These are phyloP conservation scores for Tenthredo notha DNA, from an alignment of 2,888 invertebrate genomes.

Conservation along the genomic window DNA sequence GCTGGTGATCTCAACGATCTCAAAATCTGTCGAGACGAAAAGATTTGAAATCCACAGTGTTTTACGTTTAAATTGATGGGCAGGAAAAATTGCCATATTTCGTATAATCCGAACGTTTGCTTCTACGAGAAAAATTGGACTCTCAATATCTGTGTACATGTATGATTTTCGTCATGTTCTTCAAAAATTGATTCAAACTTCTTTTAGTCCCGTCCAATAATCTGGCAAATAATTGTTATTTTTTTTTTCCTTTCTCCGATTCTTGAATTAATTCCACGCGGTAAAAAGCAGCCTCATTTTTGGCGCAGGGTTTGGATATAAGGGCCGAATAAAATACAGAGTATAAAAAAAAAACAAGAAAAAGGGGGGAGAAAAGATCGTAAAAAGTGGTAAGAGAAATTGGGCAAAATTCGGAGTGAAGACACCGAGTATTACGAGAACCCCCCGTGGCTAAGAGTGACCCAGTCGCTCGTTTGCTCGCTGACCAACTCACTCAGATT, in stretches of 20 bases:
- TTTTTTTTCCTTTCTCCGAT: background rate
- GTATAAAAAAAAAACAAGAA: background rate
- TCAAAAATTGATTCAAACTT: background rate
- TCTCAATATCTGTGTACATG: background rate
- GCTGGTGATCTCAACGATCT: background rate
- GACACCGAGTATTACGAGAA: conserved; percentile 35
- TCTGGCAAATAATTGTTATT: background rate
- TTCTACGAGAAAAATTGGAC: background rate
- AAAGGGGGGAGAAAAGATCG: background rate
- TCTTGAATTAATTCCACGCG: background rate
- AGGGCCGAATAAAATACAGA: conserved; percentile 38
- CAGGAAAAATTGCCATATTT: background rate
- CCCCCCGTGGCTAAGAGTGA: conserved; percentile 50
- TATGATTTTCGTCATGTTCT: too few species aligned
- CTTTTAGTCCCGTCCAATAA: background rate
- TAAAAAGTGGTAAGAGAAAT: conserved; percentile 34
- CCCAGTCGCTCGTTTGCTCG: conserved; percentile 36
- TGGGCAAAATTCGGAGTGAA: conserved; percentile 19
- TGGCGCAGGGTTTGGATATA: background rate
- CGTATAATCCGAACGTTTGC: background rate
- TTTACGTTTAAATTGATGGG: background rate
- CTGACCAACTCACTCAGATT: conserved; percentile 59
- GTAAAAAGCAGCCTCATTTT: background rate
- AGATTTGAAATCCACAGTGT: background rate
- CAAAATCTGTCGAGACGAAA: background rate